Base-by-base conservation (phyloP, 2,113 vertebrate genomes). In the Aspiorhynchus laticeps region DNA sequence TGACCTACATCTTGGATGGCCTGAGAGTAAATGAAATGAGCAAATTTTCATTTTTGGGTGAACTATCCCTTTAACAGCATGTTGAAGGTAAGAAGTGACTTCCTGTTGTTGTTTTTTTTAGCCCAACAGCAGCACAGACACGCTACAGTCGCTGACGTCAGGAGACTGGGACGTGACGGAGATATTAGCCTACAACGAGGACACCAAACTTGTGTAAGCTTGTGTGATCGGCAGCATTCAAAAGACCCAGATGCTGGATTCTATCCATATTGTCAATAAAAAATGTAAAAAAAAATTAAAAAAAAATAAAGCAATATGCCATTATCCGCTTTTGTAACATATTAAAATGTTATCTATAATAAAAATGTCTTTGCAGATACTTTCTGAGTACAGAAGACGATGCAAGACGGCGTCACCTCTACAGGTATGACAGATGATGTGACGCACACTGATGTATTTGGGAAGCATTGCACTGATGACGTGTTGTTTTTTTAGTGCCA, bases 361-460 rank as follows among this genome's bases (percentile, higher is more conserved):
- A 65, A 9, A 7, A 7, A 59, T 76, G 19, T 19, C 92, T 90
- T 84, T 80, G 63, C 89, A 99, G 98, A 91, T 99, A 99, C 88
- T 99, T 99, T 88, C 94, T 98, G 91, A 99, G 98, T 94, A 99
- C 97, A 1, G 98, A 99, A 90, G 98, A 98, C 65, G 92, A 96
- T 73, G 96, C 97, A 0, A 96, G 95, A 67, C 94, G 96, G 24
- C 91, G 98, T 4, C 98, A 99, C 61, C 94, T 99, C 78, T 99
- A 98, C 95, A 99, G 97, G 98, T 99, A 89, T 56, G 31, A 43
- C 4, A 33, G 7, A 33, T 43, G 17, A 41, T 1, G 3, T 10
- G 24, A 24, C 36, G 2, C 31, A 3, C 11, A 26, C n/a, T 28
- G 4, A 21, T 26, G 26, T 46, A 6, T 26, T 77, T 19, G 33